Evolutionary conservation across 2,797 vertebrate species (phyloP).

Genomic region (Brotula barbata): DNA sequence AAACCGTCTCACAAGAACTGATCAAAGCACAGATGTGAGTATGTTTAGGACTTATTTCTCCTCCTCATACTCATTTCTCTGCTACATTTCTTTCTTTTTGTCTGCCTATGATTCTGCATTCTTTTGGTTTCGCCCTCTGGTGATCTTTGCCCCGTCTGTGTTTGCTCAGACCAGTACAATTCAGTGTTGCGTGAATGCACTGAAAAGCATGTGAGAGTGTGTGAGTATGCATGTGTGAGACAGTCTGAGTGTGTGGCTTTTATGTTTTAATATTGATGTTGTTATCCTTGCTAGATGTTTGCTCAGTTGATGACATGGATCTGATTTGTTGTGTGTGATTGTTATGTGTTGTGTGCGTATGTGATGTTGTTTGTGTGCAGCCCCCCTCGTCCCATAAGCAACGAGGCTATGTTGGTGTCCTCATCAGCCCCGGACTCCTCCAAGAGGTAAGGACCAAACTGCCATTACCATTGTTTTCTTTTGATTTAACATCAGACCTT

Average conservation of each 20-base stretch:
- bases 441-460: slow-evolving; percentile 81
- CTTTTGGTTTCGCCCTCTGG: slow-evolving; percentile 8
- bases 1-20: slow-evolving; percentile 29
- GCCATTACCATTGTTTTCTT: no score
- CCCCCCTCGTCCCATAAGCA: slow-evolving; percentile 69
- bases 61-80: neutral
- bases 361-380: slow-evolving; percentile 57
- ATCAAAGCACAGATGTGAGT: slow-evolving; percentile 52
- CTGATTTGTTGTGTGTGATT: slow-evolving; percentile 2
- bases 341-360: slow-evolving; percentile 23
- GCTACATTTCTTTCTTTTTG: slow-evolving; percentile 2
- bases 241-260: slow-evolving; percentile 16
- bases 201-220: slow-evolving; percentile 47
- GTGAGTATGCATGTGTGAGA: slow-evolving; percentile 36
- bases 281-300: slow-evolving; percentile 11
- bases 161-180: slow-evolving; percentile 71
- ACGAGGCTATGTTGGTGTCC: slow-evolving; percentile 82
- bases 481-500: no score
- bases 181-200: slow-evolving; percentile 73
- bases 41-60: slow-evolving; percentile 1
- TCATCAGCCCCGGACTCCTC: slow-evolving; percentile 82
- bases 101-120: slow-evolving; percentile 1
- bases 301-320: slow-evolving; percentile 14
- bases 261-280: slow-evolving; percentile 20
- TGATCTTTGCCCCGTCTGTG: slow-evolving; percentile 74